Evolutionary conservation across 2,797 vertebrate genomes (phyloP).

Genomic region (Eurystomus glaucurus): DNA sequence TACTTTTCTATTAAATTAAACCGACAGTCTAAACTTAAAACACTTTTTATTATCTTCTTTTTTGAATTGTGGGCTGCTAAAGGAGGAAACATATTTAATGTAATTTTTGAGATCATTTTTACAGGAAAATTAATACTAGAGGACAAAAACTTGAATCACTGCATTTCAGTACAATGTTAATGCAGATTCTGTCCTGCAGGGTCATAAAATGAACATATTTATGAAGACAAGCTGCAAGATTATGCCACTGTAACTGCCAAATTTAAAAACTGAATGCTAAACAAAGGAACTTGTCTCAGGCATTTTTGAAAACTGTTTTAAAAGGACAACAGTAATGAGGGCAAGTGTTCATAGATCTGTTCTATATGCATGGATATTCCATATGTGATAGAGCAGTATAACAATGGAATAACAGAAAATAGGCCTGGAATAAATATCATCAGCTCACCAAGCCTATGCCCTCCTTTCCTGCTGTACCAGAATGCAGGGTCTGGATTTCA

Average conservation of each 20-base stretch:
- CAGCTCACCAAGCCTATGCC: not conserved
- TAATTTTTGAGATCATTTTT: slow-evolving; percentile 62
- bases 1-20: slow-evolving; percentile 61
- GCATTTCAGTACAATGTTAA: slow-evolving; percentile 65
- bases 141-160: slow-evolving; percentile 26
- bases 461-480: not conserved
- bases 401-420: not conserved
- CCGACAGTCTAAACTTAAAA: slow-evolving; percentile 49
- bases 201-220: slow-evolving; percentile 54
- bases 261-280: slow-evolving; percentile 69
- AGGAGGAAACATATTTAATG: slow-evolving; percentile 56
- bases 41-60: slow-evolving; percentile 6
- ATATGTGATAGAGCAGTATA: not conserved
- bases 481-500: not conserved
- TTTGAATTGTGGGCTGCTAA: slow-evolving; percentile 43
- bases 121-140: slow-evolving; percentile 46
- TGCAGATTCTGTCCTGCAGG: not conserved
- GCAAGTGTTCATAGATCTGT: not conserved
- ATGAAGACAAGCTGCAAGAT: slow-evolving; percentile 49
- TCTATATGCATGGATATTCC: not conserved
- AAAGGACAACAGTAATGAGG: not conserved
- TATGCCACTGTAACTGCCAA: slow-evolving; percentile 8
- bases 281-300: slow-evolving; percentile 37
- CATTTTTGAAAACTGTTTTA: slow-evolving; percentile 27
- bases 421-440: not conserved